A percentile compares a stretch with the other conserved stretches of the same genome.
phyloP scores from a whole-genome alignment of 2,797 vertebrate genomes.

The Chelmon rostratus region DNA sequence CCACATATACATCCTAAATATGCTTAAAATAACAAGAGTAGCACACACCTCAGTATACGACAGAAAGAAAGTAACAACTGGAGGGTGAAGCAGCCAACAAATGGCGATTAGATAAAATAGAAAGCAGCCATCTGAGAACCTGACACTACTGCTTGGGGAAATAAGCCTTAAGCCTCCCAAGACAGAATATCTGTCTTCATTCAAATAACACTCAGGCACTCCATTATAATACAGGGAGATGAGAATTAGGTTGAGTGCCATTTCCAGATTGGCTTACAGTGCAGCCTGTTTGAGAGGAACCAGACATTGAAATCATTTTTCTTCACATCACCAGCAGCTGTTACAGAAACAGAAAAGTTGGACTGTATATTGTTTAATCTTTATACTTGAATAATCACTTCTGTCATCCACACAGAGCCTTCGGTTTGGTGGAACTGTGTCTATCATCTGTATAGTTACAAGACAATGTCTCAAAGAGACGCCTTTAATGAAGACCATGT shows the following conservation, averaged over 20 bases:
- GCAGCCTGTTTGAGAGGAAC: conserved; percentile 43
- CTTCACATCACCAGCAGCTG: conserved; percentile 59
- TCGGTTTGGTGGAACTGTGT: conserved; percentile 40
- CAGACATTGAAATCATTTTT: conserved; percentile 64
- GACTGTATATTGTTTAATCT: conserved; percentile 51
- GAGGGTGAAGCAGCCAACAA: conserved; percentile 54
- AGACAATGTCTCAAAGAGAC: conserved; percentile 62
- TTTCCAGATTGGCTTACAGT: conserved; percentile 64
- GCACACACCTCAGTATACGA: conserved; percentile 11
- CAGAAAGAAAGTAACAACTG: conserved; percentile 61
- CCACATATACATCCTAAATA: conserved; percentile 21
- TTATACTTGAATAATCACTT: conserved; percentile 44
- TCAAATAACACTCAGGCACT: conserved; percentile 55
- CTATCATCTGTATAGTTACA: conserved; percentile 62
- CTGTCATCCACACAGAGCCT: conserved; percentile 32
- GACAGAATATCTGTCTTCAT: conserved; percentile 72
- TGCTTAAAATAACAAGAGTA: conserved; percentile 13
- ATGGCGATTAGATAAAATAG: conserved; percentile 63
- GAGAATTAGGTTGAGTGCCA: conserved; percentile 63
- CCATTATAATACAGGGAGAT: conserved; percentile 56
- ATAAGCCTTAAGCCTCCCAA: conserved; percentile 66
- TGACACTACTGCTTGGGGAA: conserved; percentile 60
- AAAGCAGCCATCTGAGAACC: conserved; percentile 63
- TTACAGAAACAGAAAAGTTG: conserved; percentile 35
- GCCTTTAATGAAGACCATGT: conserved; percentile 60